Conservation (phyloP, 2,113 vertebrate species). For the Delphinapterus leucas region DNA sequence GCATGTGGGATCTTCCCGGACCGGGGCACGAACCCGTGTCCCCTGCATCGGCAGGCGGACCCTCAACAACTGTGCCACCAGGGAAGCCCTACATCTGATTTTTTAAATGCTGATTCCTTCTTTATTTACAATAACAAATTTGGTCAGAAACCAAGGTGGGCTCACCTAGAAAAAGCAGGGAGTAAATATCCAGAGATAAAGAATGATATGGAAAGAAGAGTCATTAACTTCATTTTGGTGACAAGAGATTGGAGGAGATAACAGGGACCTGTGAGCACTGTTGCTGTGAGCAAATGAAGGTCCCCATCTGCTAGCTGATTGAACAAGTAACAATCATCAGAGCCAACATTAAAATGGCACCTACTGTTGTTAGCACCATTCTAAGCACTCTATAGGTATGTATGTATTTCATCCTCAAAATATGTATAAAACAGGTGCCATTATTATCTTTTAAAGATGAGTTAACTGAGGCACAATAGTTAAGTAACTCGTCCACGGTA, state of each 20-base stretch:
- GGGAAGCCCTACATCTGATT: background rate
- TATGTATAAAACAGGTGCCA: background rate
- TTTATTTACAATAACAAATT: background rate
- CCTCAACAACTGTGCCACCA: too few species aligned
- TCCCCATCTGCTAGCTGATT: accelerated
- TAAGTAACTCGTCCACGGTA: background rate
- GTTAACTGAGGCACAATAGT: background rate
- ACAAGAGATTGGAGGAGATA: background rate
- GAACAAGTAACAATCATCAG: background rate
- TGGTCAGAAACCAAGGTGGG: background rate
- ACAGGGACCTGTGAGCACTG: background rate
- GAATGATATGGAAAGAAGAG: background rate
- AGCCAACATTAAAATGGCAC: background rate
- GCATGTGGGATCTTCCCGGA: too few species aligned
- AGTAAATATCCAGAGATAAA: background rate
- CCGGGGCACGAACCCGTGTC: too few species aligned
- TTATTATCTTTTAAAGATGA: background rate
- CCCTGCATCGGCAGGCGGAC: too few species aligned
- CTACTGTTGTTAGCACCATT: background rate
- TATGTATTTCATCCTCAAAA: background rate
- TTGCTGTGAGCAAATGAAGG: background rate
- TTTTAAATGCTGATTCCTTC: background rate
- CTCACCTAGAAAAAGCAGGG: background rate
- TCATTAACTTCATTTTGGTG: background rate
- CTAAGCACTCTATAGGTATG: background rate